Evolutionary conservation across 2,113 vertebrate species (phyloP).

Genomic region (Tragelaphus scriptus): DNA sequence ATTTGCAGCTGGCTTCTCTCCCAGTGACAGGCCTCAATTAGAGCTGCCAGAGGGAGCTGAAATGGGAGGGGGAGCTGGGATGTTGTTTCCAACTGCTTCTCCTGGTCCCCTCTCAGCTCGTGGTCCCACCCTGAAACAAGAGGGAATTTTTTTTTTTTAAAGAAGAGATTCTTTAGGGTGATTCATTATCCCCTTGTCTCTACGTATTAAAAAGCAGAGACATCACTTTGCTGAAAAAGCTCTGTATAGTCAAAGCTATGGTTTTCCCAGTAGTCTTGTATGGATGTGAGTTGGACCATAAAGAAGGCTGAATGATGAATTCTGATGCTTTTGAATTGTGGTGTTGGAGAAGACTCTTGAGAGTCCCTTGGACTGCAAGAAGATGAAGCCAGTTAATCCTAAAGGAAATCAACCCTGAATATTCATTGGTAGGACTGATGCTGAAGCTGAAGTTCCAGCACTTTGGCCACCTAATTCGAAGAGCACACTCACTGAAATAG

Average conservation of each 20-base stretch:
- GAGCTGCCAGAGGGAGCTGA: constrained; percentile 34
- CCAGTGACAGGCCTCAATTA: constrained; percentile 65
- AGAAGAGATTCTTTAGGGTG: neutral
- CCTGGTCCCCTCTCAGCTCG: neutral
- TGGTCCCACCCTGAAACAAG: neutral
- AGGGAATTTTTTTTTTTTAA: neutral
- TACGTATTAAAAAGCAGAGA: neutral
- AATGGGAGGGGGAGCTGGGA: neutral
- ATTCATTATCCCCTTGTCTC: neutral
- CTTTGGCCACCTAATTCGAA: neutral
- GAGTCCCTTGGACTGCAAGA: neutral
- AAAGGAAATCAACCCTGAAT: neutral
- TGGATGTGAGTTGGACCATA: neutral
- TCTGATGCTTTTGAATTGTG: neutral
- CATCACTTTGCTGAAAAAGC: neutral
- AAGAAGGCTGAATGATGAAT: neutral
- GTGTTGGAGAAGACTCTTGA: neutral
- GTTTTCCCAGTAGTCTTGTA: neutral
- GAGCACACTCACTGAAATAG: neutral
- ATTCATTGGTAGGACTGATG: neutral
- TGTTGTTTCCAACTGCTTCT: neutral
- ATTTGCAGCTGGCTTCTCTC: constrained; percentile 53
- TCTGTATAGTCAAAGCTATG: neutral
- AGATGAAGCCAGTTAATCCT: neutral
- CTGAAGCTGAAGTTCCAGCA: neutral